These are phyloP conservation scores for Microcebus ravelobensis DNA, from an alignment of 2,113 vertebrate genomes.

Conservation along the genomic window DNA sequence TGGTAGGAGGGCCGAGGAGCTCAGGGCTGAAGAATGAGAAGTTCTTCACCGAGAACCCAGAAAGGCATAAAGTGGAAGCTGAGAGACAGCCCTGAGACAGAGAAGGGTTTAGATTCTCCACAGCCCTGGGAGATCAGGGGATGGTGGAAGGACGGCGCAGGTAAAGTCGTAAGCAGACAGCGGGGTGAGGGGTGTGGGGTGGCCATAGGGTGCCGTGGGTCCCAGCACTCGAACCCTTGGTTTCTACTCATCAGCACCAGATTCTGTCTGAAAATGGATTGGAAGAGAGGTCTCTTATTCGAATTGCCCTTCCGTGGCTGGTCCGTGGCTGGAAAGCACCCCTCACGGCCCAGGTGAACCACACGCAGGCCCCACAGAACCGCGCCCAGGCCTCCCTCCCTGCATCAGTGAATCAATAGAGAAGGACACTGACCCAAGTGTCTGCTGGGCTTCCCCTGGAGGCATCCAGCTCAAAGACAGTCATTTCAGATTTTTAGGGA, in stretches of 20 bases:
- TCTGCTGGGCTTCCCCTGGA: not conserved
- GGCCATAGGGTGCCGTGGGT: accelerated
- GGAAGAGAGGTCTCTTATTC: not conserved
- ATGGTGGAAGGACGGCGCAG: not conserved
- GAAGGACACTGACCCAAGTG: not conserved
- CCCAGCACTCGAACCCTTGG: not conserved
- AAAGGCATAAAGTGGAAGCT: not conserved
- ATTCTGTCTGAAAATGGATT: not conserved
- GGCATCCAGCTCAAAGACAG: not conserved
- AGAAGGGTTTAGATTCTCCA: not conserved
- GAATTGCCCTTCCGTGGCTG: not conserved
- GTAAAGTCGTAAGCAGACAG: not conserved
- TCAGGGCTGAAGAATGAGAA: not conserved
- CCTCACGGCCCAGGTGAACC: not conserved
- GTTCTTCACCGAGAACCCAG: not conserved
- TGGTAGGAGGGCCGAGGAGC: no score
- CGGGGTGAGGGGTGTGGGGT: not conserved
- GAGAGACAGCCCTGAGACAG: not conserved
- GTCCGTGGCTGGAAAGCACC: not conserved
- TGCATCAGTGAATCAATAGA: not conserved
- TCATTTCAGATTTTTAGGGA: not conserved
- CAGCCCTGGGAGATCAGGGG: not conserved
- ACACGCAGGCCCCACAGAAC: not conserved
- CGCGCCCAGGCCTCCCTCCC: not conserved
- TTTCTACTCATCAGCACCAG: not conserved